Conservation (phyloP, 2,113 vertebrate genomes). For the Vicugna pacos region DNA sequence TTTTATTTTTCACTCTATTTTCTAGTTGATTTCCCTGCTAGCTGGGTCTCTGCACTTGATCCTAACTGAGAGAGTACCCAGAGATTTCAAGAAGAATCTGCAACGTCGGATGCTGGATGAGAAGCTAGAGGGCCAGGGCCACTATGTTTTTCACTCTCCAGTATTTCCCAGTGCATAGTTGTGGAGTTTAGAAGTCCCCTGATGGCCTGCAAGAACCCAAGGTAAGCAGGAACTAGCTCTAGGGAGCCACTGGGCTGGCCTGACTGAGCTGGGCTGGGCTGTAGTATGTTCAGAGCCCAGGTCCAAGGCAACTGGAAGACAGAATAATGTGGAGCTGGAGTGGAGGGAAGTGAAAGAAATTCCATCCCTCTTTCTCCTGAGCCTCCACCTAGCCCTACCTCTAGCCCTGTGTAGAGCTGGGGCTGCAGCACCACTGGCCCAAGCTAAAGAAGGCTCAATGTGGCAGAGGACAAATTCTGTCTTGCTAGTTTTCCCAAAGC, state of each 20-base stretch:
- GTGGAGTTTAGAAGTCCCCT: neutral
- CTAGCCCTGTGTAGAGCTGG: neutral
- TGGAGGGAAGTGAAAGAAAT: neutral
- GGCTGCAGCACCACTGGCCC: neutral
- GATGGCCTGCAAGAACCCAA: neutral
- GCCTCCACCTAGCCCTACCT: neutral
- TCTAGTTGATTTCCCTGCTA: neutral
- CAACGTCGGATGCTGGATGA: neutral
- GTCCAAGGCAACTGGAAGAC: neutral
- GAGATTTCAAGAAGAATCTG: neutral
- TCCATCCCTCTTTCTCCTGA: neutral
- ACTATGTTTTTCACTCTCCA: neutral
- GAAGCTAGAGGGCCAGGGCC: neutral
- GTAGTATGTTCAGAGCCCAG: neutral
- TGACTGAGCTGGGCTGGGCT: neutral
- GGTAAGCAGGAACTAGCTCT: neutral
- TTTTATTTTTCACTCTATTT: neutral
- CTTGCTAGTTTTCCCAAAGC: neutral
- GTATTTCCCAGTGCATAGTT: neutral
- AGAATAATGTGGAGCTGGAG: neutral
- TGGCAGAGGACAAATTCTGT: neutral
- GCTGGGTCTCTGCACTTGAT: neutral
- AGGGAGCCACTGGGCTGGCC: neutral
- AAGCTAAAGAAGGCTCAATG: neutral
- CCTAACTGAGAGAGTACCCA: neutral